phyloP scores from a whole-genome alignment of 30 jellyfish, hydroid and myxozoan genomes.

The Clytia hemisphaerica region DNA sequence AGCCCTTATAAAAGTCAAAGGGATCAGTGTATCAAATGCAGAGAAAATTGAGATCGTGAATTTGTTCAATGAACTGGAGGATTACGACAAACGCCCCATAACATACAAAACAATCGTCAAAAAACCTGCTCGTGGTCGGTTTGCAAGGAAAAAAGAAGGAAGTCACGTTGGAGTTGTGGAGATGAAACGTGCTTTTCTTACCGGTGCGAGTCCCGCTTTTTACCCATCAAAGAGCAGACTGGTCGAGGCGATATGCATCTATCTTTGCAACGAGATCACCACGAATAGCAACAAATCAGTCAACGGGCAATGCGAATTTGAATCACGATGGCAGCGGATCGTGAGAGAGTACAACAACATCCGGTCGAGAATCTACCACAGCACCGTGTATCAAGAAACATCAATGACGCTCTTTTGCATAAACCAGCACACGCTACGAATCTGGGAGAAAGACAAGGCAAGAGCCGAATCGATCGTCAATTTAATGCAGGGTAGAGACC shows the following conservation, averaged over 20 bases:
- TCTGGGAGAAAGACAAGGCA: no score
- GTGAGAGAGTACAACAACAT: no score
- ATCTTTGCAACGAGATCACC: background rate
- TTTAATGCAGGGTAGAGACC: no score
- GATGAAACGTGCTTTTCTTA: conserved; percentile 8
- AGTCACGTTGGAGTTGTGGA: conserved; percentile 7
- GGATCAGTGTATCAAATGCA: conserved; percentile 12
- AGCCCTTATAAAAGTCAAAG: conserved; percentile 3
- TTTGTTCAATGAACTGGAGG: conserved; percentile 24
- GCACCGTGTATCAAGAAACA: no score
- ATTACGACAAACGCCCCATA: conserved; percentile 22
- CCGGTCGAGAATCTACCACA: no score
- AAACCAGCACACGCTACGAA: no score
- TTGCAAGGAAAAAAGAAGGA: conserved; percentile 8
- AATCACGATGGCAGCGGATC: conserved; percentile 20
- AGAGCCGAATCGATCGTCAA: no score
- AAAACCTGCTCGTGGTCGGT: conserved; percentile 18
- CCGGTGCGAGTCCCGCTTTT: conserved; percentile 22
- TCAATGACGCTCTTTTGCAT: no score
- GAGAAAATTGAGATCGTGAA: background rate
- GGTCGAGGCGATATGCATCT: conserved; percentile 26
- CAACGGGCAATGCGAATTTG: background rate
- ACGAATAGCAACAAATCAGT: background rate
- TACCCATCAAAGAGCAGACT: conserved; percentile 15
- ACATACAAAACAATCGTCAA: background rate